phyloP scores from a whole-genome alignment of 2,797 vertebrate species.

The Microctenopoma steveboyesi region DNA sequence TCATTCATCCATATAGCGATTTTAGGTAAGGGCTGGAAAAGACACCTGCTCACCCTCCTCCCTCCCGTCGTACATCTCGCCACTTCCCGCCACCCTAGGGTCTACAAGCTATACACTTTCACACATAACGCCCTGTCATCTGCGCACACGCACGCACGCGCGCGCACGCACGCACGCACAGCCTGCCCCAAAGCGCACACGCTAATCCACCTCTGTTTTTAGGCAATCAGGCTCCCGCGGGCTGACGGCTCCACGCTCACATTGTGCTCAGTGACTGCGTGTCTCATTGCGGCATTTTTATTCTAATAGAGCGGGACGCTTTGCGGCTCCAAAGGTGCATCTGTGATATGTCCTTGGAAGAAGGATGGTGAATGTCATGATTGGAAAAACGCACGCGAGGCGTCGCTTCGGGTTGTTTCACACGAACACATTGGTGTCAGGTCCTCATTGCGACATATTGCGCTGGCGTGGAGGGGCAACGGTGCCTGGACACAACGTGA shows the following conservation, averaged over 20 bases:
- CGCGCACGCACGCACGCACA: constrained; percentile 44
- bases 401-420: constrained; percentile 34
- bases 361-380: constrained; percentile 79
- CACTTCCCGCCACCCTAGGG: constrained; percentile 63
- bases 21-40: constrained; percentile 92
- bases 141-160: constrained; percentile 6
- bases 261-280: constrained; percentile 14
- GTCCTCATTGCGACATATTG: constrained; percentile 70
- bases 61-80: constrained; percentile 27
- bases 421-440: constrained; percentile 28
- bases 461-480: constrained; percentile 37
- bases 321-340: constrained; percentile 52
- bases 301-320: constrained; percentile 22
- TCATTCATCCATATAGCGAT: constrained; percentile 99
- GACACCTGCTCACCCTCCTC: constrained; percentile 71
- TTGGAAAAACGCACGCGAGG: constrained; percentile 21
- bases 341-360: constrained; percentile 76
- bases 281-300: constrained; percentile 72
- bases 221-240: constrained; percentile 53
- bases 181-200: constrained; percentile 53
- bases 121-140: constrained; percentile 58
- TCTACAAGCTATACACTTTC: constrained; percentile 70
- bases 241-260: constrained; percentile 23
- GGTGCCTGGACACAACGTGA: constrained; percentile 72
- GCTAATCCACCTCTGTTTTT: constrained; percentile 60